Evolutionary conservation across 2,888 invertebrate genomes (phyloP).

Genomic region (Bellardia pandia): DNA sequence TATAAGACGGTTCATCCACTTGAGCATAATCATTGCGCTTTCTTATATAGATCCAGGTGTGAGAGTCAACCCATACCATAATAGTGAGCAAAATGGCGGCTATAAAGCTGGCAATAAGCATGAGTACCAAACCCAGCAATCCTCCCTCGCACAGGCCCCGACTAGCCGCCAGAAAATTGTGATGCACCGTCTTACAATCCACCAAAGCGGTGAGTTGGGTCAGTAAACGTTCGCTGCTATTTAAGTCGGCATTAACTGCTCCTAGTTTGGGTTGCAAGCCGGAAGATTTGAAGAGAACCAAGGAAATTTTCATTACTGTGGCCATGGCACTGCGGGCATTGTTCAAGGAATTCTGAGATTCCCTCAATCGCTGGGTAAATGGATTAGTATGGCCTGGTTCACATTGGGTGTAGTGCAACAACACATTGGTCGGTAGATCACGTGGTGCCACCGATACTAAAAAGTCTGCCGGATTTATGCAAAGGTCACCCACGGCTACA

Average conservation of each 20-base stretch:
- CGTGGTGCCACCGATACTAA: conserved; percentile 88
- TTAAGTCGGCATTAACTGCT: conserved; percentile 91
- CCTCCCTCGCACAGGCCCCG: conserved; percentile 93
- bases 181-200: conserved; percentile 93
- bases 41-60: conserved; percentile 98
- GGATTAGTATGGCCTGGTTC: conserved; percentile 91
- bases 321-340: conserved; percentile 84
- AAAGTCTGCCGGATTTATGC: conserved; percentile 93
- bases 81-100: conserved; percentile 96
- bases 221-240: conserved; percentile 90
- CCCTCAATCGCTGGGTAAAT: conserved; percentile 92
- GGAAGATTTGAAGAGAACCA: conserved; percentile 84
- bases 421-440: conserved; percentile 86
- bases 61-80: conserved; percentile 96
- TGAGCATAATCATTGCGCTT: conserved; percentile 93
- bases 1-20: conserved; percentile 91
- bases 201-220: conserved; percentile 89
- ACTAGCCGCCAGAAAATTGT: conserved; percentile 92
- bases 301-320: conserved; percentile 83
- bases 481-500: conserved; percentile 93
- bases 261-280: conserved; percentile 90
- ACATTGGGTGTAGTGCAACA: conserved; percentile 93
- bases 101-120: conserved; percentile 93
- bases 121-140: conserved; percentile 92
- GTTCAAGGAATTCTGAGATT: conserved; percentile 89